A percentile compares a stretch with the other conserved stretches of the same genome.
Conservation (phyloP, 2,797 vertebrate genomes). For the Danio tinwini region DNA sequence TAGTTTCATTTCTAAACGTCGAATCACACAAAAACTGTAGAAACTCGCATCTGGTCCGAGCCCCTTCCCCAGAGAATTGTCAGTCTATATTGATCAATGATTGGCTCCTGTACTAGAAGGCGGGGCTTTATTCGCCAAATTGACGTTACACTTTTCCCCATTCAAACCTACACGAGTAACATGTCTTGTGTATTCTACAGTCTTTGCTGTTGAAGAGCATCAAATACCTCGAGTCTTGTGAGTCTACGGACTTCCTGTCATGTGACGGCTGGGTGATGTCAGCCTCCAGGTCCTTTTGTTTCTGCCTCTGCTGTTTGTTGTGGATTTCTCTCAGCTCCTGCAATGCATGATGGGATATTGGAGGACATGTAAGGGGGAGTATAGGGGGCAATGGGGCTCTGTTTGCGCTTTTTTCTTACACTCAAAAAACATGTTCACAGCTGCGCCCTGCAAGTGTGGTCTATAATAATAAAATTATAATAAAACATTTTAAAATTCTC, state of each 20-base stretch:
- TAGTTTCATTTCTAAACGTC: no score
- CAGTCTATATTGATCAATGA: no score
- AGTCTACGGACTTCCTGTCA: slow-evolving; percentile 83
- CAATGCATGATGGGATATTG: slow-evolving; percentile 71
- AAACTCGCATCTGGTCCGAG: no score
- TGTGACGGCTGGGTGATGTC: slow-evolving; percentile 72
- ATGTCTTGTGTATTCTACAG: no score
- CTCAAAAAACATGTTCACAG: slow-evolving; percentile 49
- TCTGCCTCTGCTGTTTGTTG: slow-evolving; percentile 90
- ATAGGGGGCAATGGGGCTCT: slow-evolving; percentile 45
- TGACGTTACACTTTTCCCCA: no score
- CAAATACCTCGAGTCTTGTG: slow-evolving; percentile 85
- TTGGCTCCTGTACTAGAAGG: no score
- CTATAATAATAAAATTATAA: no score
- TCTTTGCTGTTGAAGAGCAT: not conserved
- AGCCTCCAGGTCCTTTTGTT: slow-evolving; percentile 87
- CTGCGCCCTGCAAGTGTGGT: slow-evolving; percentile 48
- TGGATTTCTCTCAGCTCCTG: slow-evolving; percentile 97
- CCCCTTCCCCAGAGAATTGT: no score
- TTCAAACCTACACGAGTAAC: no score
- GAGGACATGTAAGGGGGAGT: slow-evolving; percentile 60
- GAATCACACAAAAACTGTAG: no score
- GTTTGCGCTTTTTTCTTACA: slow-evolving; percentile 59
- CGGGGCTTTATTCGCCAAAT: no score
- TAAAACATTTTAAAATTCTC: not conserved